These are phyloP conservation scores for Hippocampus mohnikei DNA, from an alignment of 2,113 vertebrate genomes.

Conservation along the genomic window DNA sequence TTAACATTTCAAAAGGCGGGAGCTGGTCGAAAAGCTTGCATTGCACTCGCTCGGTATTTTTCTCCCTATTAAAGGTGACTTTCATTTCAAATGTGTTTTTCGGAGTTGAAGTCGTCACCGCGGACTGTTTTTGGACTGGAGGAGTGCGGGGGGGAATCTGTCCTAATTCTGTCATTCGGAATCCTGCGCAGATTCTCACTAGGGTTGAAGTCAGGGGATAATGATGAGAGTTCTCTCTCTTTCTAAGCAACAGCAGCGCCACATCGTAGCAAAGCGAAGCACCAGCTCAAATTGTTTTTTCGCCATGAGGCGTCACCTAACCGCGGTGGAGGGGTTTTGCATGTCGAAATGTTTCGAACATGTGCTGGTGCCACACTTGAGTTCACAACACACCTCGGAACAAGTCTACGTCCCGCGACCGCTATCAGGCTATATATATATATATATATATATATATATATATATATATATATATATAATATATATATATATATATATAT, in stretches of 20 bases:
- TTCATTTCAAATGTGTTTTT: constrained; percentile 67
- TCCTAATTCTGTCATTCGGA: no score
- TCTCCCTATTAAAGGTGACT: constrained; percentile 56
- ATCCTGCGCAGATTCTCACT: no score
- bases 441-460: constrained; percentile 22
- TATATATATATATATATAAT: no score
- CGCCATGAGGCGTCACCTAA: no score
- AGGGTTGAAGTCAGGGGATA: no score
- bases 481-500: no score
- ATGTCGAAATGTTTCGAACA: no score
- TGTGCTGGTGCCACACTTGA: constrained; percentile 17
- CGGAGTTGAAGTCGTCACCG: constrained; percentile 15
- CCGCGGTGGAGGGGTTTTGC: no score
- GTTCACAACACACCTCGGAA: constrained; percentile 29
- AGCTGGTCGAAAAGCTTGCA: constrained; percentile 69
- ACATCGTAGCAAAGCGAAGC: not conserved
- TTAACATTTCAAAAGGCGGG: constrained; percentile 74
- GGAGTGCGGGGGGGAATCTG: no score
- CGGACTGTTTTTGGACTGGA: not conserved
- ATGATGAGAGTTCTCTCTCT: no score
- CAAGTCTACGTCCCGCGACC: constrained; percentile 27
- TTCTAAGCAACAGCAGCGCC: not conserved
- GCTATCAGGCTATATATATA: constrained; percentile 40
- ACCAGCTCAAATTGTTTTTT: no score
- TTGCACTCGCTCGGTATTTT: constrained; percentile 59